These are phyloP conservation scores for Limnothrissa miodon DNA, from an alignment of 2,113 vertebrate species.

Conservation along the genomic window DNA sequence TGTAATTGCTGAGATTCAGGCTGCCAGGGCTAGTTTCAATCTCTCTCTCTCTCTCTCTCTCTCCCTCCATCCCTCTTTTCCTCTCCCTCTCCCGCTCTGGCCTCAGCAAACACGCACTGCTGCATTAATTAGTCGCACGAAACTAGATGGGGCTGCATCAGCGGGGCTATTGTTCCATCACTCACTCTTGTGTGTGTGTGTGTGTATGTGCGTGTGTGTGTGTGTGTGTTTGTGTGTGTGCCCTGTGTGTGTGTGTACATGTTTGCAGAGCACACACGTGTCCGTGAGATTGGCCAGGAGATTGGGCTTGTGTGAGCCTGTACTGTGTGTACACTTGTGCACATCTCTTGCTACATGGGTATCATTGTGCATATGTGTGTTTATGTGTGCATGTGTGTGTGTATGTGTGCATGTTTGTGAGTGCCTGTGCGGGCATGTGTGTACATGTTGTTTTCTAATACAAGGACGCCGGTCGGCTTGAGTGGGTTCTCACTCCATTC, in stretches of 20 bases:
- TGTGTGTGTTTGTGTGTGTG: no score
- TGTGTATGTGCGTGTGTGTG: slow-evolving; percentile 17
- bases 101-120: slow-evolving; percentile 67
- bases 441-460: slow-evolving; percentile 36
- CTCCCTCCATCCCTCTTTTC: neutral
- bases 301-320: neutral
- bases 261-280: neutral
- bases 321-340: slow-evolving; percentile 11
- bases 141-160: slow-evolving; percentile 64
- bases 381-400: no score
- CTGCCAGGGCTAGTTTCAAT: slow-evolving; percentile 70
- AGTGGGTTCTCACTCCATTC: slow-evolving; percentile 68
- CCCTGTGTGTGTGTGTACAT: no score
- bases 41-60: slow-evolving; percentile 35
- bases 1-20: slow-evolving; percentile 82
- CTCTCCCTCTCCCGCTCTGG: slow-evolving; percentile 45
- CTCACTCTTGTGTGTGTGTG: slow-evolving; percentile 27
- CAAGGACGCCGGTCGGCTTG: slow-evolving; percentile 53
- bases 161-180: slow-evolving; percentile 54
- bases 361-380: no score
- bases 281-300: slow-evolving; percentile 21
- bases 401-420: no score
- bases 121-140: slow-evolving; percentile 74
- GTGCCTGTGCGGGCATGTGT: slow-evolving; percentile 16
- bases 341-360: no score